Base-by-base conservation (phyloP, 2,113 vertebrate genomes). In the Ellobius talpinus region DNA sequence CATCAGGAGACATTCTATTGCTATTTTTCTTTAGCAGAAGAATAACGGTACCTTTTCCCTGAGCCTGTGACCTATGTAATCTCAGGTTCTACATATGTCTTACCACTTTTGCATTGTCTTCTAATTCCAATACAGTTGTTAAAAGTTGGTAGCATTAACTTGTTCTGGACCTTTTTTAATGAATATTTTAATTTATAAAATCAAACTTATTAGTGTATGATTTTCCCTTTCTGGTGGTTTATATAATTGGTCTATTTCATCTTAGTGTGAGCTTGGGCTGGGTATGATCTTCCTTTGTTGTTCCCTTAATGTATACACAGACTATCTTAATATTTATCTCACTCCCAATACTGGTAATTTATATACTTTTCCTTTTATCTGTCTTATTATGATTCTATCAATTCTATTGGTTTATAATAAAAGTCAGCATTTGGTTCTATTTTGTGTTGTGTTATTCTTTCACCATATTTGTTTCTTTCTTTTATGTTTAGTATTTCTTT, bases 351-450 rank as follows among this genome's bases (percentile, higher is more conserved):
- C 65, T 39, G 17, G 36, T 31, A 6, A 45, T 77, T 87, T 52
- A 82, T 61, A 29, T 63, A 29, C 29, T 55, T 77, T 72, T 36
- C 14, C 47, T 79, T 39, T 68, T n/a, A 14, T 68, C 29, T n/a
- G n/a, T 91, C 42, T 95, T 84, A 3, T n/a, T 79, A 17, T 29
- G 24, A 19, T 85, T 94, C 79, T 55, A 61, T 73, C 23, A 26
- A 47, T 77, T 96, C 58, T 84, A 42, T 89, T 61, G 21, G 36
- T 45, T 36, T 76, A 91, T 89, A 76, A 42, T 92, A 47, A 55
- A 33, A 81, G 17, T 5, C 23, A 72, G 23, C 13, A 42, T 76
- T 96, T 55, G 50, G 36, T 55, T 88, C 33, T 68, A 39, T 84
- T 88, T 76, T 89, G 23, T 70, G 9, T 58, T 63, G 58, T 19